phyloP scores from a whole-genome alignment of 2,888 invertebrate genomes.

The Callimorpha dominula region DNA sequence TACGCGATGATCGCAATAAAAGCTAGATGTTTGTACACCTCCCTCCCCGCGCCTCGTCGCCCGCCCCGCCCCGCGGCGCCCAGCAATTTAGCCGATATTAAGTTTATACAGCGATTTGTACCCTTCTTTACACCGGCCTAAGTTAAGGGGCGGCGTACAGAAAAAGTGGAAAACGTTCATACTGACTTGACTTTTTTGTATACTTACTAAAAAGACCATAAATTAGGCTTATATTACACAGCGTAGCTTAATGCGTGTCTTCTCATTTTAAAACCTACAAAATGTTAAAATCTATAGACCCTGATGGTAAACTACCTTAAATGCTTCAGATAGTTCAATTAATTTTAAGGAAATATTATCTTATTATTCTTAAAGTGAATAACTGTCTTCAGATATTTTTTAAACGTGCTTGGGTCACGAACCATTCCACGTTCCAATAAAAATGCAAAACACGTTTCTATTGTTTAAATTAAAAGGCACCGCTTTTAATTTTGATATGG shows the following conservation, averaged over 20 bases:
- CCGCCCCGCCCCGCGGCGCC: conserved; percentile 61
- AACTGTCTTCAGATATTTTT: no score
- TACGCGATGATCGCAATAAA: conserved; percentile 80
- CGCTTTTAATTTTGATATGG: no score
- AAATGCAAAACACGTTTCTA: no score
- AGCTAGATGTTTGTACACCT: conserved; percentile 74
- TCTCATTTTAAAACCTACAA: not conserved
- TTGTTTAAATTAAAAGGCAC: no score
- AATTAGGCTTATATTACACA: not conserved
- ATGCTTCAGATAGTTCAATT: not conserved
- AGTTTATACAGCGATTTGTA: conserved; percentile 85
- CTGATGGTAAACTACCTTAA: not conserved
- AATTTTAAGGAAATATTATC: no score
- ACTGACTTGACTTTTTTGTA: not conserved
- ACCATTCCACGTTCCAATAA: no score
- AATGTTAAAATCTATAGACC: not conserved
- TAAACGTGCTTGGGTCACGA: no score
- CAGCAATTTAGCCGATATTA: conserved; percentile 83
- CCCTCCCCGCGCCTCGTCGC: conserved; percentile 39
- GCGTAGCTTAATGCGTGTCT: not conserved
- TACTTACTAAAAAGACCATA: not conserved
- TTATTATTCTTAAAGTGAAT: no score
- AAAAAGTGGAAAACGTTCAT: conserved; percentile 15
- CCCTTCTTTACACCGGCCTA: conserved; percentile 78
- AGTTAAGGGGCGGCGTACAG: conserved; percentile 45